Evolutionary conservation across 1,140 invertebrate species (phyloP), one percentile per base, ranked within the genome.

Genomic region (Polypedilum vanderplanki): DNA sequence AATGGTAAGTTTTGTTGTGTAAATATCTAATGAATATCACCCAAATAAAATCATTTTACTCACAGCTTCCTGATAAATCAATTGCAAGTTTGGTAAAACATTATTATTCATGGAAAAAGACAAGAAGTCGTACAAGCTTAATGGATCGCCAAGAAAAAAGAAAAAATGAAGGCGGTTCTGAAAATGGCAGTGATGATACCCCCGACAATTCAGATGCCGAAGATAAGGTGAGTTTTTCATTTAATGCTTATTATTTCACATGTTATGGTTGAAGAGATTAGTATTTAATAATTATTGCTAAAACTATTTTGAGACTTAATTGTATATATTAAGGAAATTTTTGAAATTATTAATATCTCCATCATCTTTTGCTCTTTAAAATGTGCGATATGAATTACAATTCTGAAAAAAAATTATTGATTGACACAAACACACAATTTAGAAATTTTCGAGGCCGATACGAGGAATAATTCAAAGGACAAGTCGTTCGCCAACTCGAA

Each of bases 81-180:
- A 97, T 98, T 79, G 93, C 96, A 33, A 94, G 92, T 79, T 85
- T 99, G 78, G 96, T 99, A 0, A 98, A 98, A 83, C 98, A 98
- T 84, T 99, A 98, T 83, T 99, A 99, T 81, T 95, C 93, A 78
- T 98, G 96, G 96, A 98, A 98, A 82, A 98, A 98, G 81, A 96
- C 94, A 10, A 85, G 95, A 80, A 91, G 92, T 78, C 88, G 94
- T 73, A 95, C 91, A 73, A 98, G 95, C 80, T 84, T 97, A 22
- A 98, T 98, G 93, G 96, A 98, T 83, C 81, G 84, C 75, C 81
- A 83, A 83, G 81, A 84, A 83, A 83, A 86, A 85, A 82, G 79
- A 83, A 79, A 88, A 85, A 75, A 82, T 22, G 91, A 91, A 80
- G 90, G 88, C 74, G 89, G 88, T 12, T 93, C 91, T 65, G 92